Evolutionary conservation across 2,113 vertebrate species (phyloP), one percentile per base, ranked within the genome.

Genomic region (Macrotus californicus): DNA sequence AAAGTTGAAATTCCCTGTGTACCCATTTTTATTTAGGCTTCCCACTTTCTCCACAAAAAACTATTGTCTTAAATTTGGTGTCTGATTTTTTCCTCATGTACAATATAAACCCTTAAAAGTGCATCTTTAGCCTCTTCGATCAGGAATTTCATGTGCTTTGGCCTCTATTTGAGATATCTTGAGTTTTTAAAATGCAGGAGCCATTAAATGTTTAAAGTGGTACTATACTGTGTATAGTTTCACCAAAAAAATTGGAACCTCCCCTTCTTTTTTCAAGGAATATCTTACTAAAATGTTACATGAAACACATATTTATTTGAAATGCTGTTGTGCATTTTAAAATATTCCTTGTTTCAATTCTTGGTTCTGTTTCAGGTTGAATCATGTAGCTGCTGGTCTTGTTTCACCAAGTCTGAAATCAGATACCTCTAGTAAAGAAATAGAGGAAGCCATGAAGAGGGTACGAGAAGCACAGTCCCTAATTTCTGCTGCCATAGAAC

Each of bases 391-490:
- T 76, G 99, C 99, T 36, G 99, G 99, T 70, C 98, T 99, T 12
- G 98, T 99, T 95, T 99, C 98, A 83, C 98, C 99, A 24, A 99
- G 98, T 92, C 97, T 99, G 97, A 99, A 99, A 96, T 99, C 98
- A 5, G 99, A 99, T 82, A 98, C 99, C 61, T 99, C 99, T 88
- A 99, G 99, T 97, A 99, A 99, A 98, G 99, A 99, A 98, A 99
- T 99, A 43, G 99, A 99, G 98, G 99, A 99, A 97, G 99, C 99
- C 31, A 99, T 99, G 99, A 99, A 99, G 97, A 98, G 99, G 97
- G 99, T 99, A 75, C 97, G 99, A 94, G 99, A 99, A 98, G 99
- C 99, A 89, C 99, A 99, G 98, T 99, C 99, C 6, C 94, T 99
- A 90, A 99, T 99, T 93, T 99, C 99, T 98, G 99, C 99, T 92